phyloP scores from a whole-genome alignment of 2,113 vertebrate species.

The Crotalus helleri region DNA sequence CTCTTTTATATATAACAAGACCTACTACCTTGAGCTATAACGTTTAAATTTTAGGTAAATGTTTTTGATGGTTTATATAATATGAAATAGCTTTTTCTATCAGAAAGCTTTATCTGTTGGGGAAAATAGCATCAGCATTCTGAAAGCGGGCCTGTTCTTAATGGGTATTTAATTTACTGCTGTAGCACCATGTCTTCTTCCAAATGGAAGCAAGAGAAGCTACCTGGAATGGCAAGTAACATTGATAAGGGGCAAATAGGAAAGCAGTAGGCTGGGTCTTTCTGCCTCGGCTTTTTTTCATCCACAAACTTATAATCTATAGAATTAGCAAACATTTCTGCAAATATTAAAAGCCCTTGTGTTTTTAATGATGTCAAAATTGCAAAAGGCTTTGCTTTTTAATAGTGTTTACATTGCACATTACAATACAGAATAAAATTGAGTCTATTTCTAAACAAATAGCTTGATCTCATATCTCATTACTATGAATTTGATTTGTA shows the following conservation, averaged over 20 bases:
- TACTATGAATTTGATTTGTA: neutral
- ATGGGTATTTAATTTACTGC: neutral
- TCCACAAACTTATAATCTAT: neutral
- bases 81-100: neutral
- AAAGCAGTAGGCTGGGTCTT: neutral
- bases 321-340: neutral
- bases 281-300: neutral
- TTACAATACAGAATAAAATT: neutral
- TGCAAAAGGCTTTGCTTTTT: neutral
- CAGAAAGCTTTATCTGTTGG: neutral
- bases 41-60: neutral
- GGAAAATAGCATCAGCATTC: neutral
- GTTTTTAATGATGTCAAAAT: neutral
- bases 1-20: neutral
- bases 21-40: neutral
- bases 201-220: neutral
- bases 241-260: neutral
- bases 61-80: neutral
- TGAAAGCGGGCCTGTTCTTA: neutral
- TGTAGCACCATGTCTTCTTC: neutral
- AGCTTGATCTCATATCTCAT: neutral
- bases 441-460: neutral
- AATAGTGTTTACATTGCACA: neutral
- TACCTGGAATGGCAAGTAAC: neutral
- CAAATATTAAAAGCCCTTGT: neutral